Evolutionary conservation across 2,113 vertebrate species (phyloP).

Genomic region (Formicarius rufipectus): DNA sequence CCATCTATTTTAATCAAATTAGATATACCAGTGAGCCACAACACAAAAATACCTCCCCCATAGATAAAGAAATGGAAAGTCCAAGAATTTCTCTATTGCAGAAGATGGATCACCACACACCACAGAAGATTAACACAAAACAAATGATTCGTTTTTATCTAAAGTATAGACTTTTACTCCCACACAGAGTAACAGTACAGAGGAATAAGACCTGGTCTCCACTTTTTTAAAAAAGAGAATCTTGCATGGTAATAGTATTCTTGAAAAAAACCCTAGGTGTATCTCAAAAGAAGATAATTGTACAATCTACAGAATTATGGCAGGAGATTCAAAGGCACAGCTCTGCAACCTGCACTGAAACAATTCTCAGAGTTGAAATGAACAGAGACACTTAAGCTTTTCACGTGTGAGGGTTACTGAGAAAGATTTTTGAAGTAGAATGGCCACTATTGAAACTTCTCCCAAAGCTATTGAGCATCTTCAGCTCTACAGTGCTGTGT

Average conservation of each 20-base stretch:
- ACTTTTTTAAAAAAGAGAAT: not conserved
- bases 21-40: not conserved
- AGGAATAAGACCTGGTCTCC: not conserved
- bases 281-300: not conserved
- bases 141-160: not conserved
- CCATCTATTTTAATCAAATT: not conserved
- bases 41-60: not conserved
- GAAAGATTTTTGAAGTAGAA: not conserved
- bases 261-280: not conserved
- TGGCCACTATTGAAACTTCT: not conserved
- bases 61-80: not conserved
- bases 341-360: not conserved
- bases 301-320: not conserved
- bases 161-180: not conserved
- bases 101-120: not conserved
- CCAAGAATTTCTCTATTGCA: not conserved
- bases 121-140: not conserved
- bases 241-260: not conserved
- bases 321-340: not conserved
- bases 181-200: not conserved
- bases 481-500: not conserved
- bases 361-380: not conserved
- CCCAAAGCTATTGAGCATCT: not conserved
- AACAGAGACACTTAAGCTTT: not conserved
- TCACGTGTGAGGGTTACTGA: not conserved